Evolutionary conservation across 30 jellyfish, hydroid and myxozoan species (phyloP).

Genomic region (Clytia hemisphaerica): DNA sequence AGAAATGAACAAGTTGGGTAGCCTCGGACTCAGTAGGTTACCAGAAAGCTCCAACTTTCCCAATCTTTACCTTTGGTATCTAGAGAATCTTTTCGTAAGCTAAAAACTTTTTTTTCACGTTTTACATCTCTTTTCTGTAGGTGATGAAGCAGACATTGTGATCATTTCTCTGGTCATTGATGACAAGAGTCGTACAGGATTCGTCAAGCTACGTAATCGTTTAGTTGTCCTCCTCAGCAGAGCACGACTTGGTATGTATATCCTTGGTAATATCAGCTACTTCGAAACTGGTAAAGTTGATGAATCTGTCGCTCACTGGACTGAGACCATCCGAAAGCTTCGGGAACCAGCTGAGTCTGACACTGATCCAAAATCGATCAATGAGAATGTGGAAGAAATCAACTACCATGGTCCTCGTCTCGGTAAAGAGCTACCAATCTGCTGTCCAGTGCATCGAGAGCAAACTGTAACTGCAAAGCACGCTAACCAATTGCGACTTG

Average conservation of each 20-base stretch:
- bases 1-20: too few species aligned
- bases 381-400: neutral
- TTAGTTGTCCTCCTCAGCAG: constrained; percentile 11
- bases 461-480: neutral
- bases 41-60: too few species aligned
- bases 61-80: too few species aligned
- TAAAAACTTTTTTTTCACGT: too few species aligned
- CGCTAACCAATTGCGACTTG: neutral
- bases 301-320: constrained; percentile 15
- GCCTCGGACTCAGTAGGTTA: too few species aligned
- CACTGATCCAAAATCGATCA: neutral
- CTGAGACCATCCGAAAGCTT: neutral
- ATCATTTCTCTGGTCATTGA: constrained; percentile 21
- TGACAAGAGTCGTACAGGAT: constrained; percentile 5
- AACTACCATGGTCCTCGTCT: constrained; percentile 16
- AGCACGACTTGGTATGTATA: constrained; percentile 21
- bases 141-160: constrained; percentile 26
- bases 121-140: too few species aligned
- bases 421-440: constrained; percentile 9
- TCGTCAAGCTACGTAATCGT: constrained; percentile 11
- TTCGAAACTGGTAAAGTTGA: constrained; percentile 7
- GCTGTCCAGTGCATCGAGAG: constrained; percentile 25
- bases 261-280: constrained; percentile 6
- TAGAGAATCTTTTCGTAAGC: too few species aligned
- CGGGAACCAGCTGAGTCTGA: constrained; percentile 3